Base-by-base conservation (phyloP, 2,888 invertebrate species). In the Polydrusus tereticollis region DNA sequence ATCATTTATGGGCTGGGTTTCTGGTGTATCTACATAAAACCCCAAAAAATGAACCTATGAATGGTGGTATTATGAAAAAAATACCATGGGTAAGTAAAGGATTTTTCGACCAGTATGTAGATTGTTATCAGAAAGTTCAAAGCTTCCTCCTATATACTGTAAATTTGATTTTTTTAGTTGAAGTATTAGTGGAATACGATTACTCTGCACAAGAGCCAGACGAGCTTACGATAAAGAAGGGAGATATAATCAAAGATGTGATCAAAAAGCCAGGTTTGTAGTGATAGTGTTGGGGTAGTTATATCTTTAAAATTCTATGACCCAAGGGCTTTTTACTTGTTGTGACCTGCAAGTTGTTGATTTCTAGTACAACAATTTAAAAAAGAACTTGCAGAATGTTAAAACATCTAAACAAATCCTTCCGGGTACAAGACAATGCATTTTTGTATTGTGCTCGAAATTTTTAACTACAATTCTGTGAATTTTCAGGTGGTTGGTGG, bases 141-240 rank as follows among this genome's bases (percentile, higher is more conserved):
- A 62, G 63, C 38, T 57, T 66, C 41, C 52, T 55, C 65, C 65
- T 55, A 41, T 55, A 14, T 63, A 52, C 38, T 29, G 47, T 63
- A 65, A 33, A 55, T 47, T 23, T 58, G 36, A 33, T 18, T 55
- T 47, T 57, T 72, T 60, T 84, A 91, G 92, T 92, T 82, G 93
- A 94, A 83, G 95, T 94, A 82, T 87, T 94, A 82, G 97, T 94
- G 73, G 94, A 96, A 86, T 94, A 92, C 87, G 92, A 95, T 81
- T 96, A 95, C 84, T 89, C 90, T 77, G 96, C 96, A 65, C 92
- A 94, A 82, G 94, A 96, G 86, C 87, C 91, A 0, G 95, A 95
- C 84, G 96, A 97, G 88, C 86, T 97, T 82, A 91, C 93, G 50
- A 89, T 97, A 77, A 89, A 90, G 77, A 93, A 93, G 80, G 96